Base-by-base conservation (phyloP, 23 tunicate genomes). In the Trididemnum nubilum region DNA sequence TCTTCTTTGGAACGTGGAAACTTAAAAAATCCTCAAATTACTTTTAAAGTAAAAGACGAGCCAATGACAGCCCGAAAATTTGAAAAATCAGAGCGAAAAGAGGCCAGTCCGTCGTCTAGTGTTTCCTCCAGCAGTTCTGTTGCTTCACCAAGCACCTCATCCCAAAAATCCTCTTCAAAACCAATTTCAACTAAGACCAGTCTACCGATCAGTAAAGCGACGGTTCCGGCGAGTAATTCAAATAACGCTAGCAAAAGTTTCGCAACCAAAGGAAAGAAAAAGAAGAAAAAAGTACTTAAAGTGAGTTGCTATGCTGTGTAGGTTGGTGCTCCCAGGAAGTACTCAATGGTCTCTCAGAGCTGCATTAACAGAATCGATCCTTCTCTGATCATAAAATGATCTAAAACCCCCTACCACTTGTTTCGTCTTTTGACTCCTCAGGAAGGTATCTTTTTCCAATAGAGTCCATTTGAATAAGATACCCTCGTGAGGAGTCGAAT, bases 201-300 rank as follows among this genome's bases (percentile, higher is more conserved):
- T 33, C 39, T 57, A 2, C 38, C 81, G 28, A 19, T 39, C 4
- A 26, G 36, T 4, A 73, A 38, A 38, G 57, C 58, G 2, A 38
- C 58, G 28, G 27, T 73, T 2, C 2, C 78, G 5, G 37, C 78
- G 25, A 73, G 9, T 9, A 54, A 32, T 52, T 25, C 67, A 1
- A 77, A 54, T 25, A 67, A 36, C 2, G 26, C 71, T 1, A 78
- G 69, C 40, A 85, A 71, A 35, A 69, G 24, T 44, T 39, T 51
- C 0, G 49, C 18, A 1, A 78, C 70, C 40, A 67, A 71, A 35
- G 64, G 73, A 57, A 85, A 85, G 72, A 85, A 85, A 50, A 85
- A 78, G 31, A 85, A 78, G 78, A 82, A 69, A 49, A 85, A 85
- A 76, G 37, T 31, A 69, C 21, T 73, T 37, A 73, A 73, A 58